Base-by-base conservation (phyloP, 1,140 invertebrate genomes). In the Cephus cinctus region DNA sequence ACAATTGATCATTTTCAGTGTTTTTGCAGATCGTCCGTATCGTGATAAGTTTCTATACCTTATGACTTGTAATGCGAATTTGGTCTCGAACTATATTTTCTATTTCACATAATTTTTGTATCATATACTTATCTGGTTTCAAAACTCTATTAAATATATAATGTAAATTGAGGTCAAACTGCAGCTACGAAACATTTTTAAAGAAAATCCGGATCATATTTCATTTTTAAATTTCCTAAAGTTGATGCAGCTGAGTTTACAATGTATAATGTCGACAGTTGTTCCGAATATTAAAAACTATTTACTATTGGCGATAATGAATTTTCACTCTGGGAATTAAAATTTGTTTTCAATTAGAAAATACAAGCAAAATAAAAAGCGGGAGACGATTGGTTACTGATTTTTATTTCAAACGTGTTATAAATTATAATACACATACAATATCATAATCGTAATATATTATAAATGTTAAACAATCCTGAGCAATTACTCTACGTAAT, bases 381-480 rank as follows among this genome's bases (percentile, higher is more conserved):
- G 14, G 18, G 4, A 56, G 52, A 21, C 57, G 56, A 61, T 67
- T 66, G 63, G 65, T 71, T 71, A 68, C 56, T 63, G 50, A 60
- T 61, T 60, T 71, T 71, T 69, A 68, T 70, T 71, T 69, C 61
- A 70, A 71, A 71, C 69, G 61, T 68, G 64, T 67, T 70, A 70
- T 71, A 71, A 71, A 71, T 71, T 71, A 71, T 71, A 59, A 69
- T 70, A 70, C 66, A 69, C 67, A 72, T 69, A 63, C 62, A 68
- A 71, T 70, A 67, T 59, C 40, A 64, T 69, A 64, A 68, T 71
- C 36, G 50, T 69, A 71, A 69, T 68, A 72, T 70, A 69, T 69
- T 71, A 69, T 67, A 69, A 71, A 69, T 68, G 69, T 63, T 68
- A 71, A 72, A 72, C 68, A 71, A 72, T 69, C 67, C 69, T 72